Percentiles rank a stretch among this genome's conserved stretches.
These are phyloP conservation scores for Epizoanthus fatuus DNA, from an alignment of 92 coral and sea anemone species.

Conservation along the genomic window DNA sequence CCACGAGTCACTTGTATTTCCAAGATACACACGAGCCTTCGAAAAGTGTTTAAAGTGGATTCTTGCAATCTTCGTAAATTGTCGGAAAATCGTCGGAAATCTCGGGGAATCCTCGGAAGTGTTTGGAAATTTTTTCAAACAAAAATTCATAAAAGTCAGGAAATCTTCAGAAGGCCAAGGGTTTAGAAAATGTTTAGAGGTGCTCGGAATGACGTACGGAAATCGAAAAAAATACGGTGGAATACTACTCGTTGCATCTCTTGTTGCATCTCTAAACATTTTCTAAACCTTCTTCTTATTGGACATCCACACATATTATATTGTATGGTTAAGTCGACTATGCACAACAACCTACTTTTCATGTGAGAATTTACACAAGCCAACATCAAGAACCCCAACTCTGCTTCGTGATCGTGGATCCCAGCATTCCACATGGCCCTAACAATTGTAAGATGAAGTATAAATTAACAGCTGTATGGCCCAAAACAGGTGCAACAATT, in stretches of 20 bases:
- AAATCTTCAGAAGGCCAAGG: too few species aligned
- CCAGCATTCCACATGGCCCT: slow-evolving; percentile 99
- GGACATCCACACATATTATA: background rate
- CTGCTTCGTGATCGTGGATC: slow-evolving; percentile 95
- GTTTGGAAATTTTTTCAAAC: too few species aligned
- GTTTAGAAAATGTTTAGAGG: too few species aligned
- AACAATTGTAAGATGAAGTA: background rate
- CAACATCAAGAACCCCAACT: slow-evolving; percentile 94
- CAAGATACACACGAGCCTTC: too few species aligned
- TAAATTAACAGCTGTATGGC: background rate
- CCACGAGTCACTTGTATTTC: too few species aligned
- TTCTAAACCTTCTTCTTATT: background rate
- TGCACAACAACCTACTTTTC: slow-evolving; percentile 62
- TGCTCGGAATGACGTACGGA: too few species aligned
- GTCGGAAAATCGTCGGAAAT: too few species aligned
- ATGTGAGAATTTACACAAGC: slow-evolving; percentile 77
- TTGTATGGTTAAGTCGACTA: too few species aligned
- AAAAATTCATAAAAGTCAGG: too few species aligned
- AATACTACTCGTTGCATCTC: background rate
- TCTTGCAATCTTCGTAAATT: too few species aligned
- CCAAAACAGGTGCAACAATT: background rate
- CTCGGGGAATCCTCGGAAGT: too few species aligned
- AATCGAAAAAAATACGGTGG: background rate
- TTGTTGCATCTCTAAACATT: background rate
- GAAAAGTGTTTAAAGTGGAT: too few species aligned